Conservation (phyloP, 2,888 invertebrate genomes). For the Girardia tigrina region DNA sequence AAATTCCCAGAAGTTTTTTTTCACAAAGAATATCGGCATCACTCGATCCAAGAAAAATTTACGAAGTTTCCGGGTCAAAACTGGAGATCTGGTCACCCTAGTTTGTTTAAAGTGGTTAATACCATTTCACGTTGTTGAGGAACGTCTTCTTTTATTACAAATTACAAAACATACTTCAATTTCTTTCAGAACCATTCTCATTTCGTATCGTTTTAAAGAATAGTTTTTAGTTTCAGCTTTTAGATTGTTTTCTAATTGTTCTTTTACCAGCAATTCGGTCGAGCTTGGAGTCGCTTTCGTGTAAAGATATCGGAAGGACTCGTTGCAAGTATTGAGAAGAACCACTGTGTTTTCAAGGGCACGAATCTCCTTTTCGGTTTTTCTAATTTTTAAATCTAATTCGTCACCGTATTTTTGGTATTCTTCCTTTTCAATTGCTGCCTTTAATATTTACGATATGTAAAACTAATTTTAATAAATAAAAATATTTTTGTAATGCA, state of each 20-base stretch:
- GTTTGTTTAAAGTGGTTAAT: no score
- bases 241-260: background rate
- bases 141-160: no score
- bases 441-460: slow-evolving; percentile 42
- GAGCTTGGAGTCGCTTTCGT: slow-evolving; percentile 47
- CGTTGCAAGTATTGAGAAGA: slow-evolving; percentile 66
- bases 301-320: slow-evolving; percentile 57
- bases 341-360: slow-evolving; percentile 77
- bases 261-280: slow-evolving; percentile 52
- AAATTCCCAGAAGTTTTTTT: no score
- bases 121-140: no score
- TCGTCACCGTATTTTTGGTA: slow-evolving; percentile 60
- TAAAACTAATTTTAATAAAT: no score
- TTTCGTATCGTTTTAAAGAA: background rate
- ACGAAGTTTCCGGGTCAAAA: no score
- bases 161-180: no score
- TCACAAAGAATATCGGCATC: no score
- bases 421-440: slow-evolving; percentile 51
- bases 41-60: no score
- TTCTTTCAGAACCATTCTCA: background rate
- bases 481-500: no score
- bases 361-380: slow-evolving; percentile 68
- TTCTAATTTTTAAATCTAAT: slow-evolving; percentile 65
- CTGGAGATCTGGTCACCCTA: no score
- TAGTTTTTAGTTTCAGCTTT: background rate